Conservation (phyloP, 2,113 vertebrate species). For the Burhinus bistriatus region DNA sequence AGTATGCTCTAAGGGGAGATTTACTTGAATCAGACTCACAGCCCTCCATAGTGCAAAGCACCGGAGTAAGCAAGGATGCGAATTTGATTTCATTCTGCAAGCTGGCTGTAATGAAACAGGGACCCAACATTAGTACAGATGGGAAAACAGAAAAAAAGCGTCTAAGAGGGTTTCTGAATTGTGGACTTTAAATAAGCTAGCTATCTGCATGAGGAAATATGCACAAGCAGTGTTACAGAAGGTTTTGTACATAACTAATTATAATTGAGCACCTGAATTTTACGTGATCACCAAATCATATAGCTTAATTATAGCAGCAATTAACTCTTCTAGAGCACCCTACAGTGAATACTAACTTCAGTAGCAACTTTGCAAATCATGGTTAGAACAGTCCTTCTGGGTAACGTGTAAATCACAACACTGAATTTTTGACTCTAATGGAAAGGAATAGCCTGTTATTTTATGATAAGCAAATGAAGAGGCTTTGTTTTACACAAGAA, state of each 20-base stretch:
- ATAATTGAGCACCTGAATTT: conserved; percentile 1
- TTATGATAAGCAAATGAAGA: background rate
- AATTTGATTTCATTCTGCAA: background rate
- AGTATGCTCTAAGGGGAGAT: background rate
- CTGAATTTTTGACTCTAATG: background rate
- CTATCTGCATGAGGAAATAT: background rate
- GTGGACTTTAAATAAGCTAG: background rate
- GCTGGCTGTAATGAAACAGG: background rate
- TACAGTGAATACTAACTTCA: background rate
- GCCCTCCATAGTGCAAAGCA: conserved; percentile 33
- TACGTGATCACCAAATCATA: background rate
- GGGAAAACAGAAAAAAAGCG: background rate
- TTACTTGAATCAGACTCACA: conserved; percentile 8
- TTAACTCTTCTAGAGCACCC: background rate
- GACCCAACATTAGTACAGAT: background rate
- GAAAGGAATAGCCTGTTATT: background rate
- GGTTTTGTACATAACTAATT: background rate
- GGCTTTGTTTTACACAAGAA: background rate
- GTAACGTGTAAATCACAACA: background rate
- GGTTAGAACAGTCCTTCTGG: background rate
- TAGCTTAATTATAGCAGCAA: background rate
- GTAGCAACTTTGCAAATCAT: background rate
- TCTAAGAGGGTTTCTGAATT: background rate
- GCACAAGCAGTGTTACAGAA: background rate
- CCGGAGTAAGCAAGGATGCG: background rate